Evolutionary conservation across 2,113 vertebrate genomes (phyloP), one percentile per base, ranked within the genome.

Genomic region (Athene noctua): DNA sequence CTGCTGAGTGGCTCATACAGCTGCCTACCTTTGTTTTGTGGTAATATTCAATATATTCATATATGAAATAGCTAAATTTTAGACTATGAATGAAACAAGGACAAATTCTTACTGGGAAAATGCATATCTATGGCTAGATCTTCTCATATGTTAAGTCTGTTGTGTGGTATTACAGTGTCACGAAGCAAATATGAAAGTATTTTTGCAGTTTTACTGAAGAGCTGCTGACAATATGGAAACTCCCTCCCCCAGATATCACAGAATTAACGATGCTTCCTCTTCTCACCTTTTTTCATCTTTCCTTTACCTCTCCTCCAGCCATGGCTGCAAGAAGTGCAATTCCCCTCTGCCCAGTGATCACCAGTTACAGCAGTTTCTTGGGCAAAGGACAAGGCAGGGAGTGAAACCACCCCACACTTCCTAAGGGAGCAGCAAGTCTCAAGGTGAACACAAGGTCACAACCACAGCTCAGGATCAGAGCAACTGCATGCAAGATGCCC

Each of bases 311-410:
- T 40, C 29, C 15, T 81, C 23, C 54, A 57, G 74, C 26, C 61
- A 68, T 0, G 4, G 57, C 34, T 63, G 32, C 0, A 3, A 36
- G 40, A 66, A 79, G 4, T 14, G 25, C 40, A 44, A 26, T 34
- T 59, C 27, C 13, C 40, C 78, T 79, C 65, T 87, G 70, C 70
- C 40, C 52, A 40, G 18, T 4, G 15, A 38, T 49, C 36, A 38
- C 22, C 30, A 49, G 27, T 54, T 65, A 58, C 3, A 84, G n/a
- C 46, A 89, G 52, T n/a, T 81, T 34, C 62, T 59, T 38, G 51
- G 55, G 47, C 68, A 74, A 36, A 78, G 58, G 42, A 52, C 23
- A 90, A 80, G 65, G 7, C 77, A 90, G 22, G 21, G 59, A 80
- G 22, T n/a, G 59, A 80, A 90, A 83, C 4, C 58, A 40, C 38